These are phyloP conservation scores for Molossus alvarezi DNA, from an alignment of 2,797 vertebrate species.

Conservation along the genomic window DNA sequence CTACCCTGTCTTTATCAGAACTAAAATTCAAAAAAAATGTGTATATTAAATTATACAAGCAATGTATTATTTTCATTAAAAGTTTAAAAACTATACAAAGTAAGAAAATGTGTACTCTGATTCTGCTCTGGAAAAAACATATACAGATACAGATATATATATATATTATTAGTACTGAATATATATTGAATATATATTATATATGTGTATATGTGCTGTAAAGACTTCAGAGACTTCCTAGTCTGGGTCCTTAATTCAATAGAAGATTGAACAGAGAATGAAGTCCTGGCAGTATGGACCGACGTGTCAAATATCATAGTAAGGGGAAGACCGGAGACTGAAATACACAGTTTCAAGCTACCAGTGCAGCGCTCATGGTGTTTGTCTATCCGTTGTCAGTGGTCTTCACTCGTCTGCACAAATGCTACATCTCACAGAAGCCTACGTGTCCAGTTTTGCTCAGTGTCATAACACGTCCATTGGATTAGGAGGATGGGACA, in stretches of 20 bases:
- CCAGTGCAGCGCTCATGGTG: neutral
- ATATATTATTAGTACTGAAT: neutral
- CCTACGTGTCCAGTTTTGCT: neutral
- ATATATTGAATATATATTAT: neutral
- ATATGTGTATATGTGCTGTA: neutral
- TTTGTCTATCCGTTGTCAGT: neutral
- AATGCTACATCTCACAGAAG: neutral
- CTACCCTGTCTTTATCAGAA: neutral
- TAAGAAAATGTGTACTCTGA: neutral
- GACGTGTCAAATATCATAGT: neutral
- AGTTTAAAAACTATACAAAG: conserved; percentile 54
- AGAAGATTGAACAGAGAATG: neutral
- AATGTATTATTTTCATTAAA: conserved; percentile 38
- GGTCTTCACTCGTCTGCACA: neutral
- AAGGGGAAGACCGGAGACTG: neutral
- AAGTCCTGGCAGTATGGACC: neutral
- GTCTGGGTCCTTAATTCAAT: neutral
- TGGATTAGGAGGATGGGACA: neutral
- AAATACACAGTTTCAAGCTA: neutral
- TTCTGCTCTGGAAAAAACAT: neutral
- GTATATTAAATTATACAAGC: neutral
- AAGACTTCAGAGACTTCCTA: neutral
- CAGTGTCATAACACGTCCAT: neutral
- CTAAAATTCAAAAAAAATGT: neutral
- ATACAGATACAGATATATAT: too few relatives aligned